phyloP scores from a whole-genome alignment of 2,888 invertebrate species.

The Beris chalybata region DNA sequence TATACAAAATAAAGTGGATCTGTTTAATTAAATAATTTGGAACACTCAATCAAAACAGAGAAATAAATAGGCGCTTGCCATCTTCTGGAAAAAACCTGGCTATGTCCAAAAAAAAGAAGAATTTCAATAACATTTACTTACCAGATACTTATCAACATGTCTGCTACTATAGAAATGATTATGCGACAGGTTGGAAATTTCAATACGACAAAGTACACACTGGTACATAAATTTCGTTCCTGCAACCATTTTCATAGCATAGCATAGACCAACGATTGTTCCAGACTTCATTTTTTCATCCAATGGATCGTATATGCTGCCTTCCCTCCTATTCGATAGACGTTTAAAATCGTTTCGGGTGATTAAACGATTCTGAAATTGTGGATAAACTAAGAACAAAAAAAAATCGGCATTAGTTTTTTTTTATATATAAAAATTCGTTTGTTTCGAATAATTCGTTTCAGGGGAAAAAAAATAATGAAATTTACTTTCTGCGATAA shows the following conservation, averaged over 20 bases:
- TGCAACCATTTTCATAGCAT: slow-evolving; percentile 12
- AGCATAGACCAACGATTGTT: slow-evolving; percentile 10
- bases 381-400: slow-evolving; percentile 28
- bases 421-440: too few relatives aligned
- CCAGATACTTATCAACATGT: slow-evolving; percentile 34
- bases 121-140: slow-evolving; percentile 1
- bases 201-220: slow-evolving; percentile 29
- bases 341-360: slow-evolving; percentile 6
- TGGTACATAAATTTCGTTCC: slow-evolving; percentile 14
- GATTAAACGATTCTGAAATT: slow-evolving; percentile 29
- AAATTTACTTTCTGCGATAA: slow-evolving; percentile 36
- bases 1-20: too few relatives aligned
- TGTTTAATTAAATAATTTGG: too few relatives aligned
- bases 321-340: too few relatives aligned
- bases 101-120: too few relatives aligned
- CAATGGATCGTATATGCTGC: slow-evolving; percentile 2
- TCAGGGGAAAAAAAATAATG: too few relatives aligned
- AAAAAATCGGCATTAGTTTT: neutral
- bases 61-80: too few relatives aligned
- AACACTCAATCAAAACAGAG: too few relatives aligned
- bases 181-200: slow-evolving; percentile 7
- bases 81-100: too few relatives aligned
- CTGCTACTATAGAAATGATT: slow-evolving; percentile 29
- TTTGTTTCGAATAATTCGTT: slow-evolving; percentile 5
- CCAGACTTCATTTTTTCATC: slow-evolving; percentile 10